phyloP scores from a whole-genome alignment of 2,113 vertebrate genomes.

The Oryzias curvinotus region DNA sequence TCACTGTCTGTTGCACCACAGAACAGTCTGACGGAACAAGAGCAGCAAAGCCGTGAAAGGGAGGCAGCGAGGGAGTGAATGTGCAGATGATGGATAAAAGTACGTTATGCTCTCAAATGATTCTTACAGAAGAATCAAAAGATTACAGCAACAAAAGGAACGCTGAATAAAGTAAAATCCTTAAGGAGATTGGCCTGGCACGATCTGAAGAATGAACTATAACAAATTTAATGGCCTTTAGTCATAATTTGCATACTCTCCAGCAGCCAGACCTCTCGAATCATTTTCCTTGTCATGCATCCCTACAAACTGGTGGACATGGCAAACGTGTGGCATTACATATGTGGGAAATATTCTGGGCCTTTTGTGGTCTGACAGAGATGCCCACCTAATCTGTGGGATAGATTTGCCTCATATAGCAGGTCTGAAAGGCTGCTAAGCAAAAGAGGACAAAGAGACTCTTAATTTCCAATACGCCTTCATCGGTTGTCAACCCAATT shows the following conservation, averaged over 20 bases:
- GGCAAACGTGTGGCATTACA: conserved; percentile 57
- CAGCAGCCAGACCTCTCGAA: conserved; percentile 19
- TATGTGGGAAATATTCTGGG: conserved; percentile 74
- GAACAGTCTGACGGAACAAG: conserved; percentile 33
- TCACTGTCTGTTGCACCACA: conserved; percentile 32
- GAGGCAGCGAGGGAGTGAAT: conserved; percentile 3
- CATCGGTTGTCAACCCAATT: conserved; percentile 71
- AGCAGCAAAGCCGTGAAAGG: conserved; percentile 41
- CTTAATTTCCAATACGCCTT: conserved; percentile 71
- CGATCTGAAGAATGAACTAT: conserved; percentile 19
- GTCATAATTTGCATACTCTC: conserved; percentile 53
- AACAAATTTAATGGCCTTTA: conserved; percentile 36
- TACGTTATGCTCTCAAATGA: conserved; percentile 33
- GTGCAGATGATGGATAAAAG: not conserved
- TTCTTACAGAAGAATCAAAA: conserved; percentile 23
- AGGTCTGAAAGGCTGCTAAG: conserved; percentile 62
- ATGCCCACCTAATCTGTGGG: conserved; percentile 67
- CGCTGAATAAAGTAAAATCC: conserved; percentile 8
- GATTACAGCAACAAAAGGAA: conserved; percentile 6
- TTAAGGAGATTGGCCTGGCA: conserved; percentile 34
- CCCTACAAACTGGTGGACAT: conserved; percentile 46
- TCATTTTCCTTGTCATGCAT: conserved; percentile 48
- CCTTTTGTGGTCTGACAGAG: conserved; percentile 59
- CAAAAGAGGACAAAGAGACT: conserved; percentile 64
- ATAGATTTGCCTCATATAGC: conserved; percentile 58